phyloP scores from a whole-genome alignment of 2,888 invertebrate genomes.

The Malacosoma neustria region DNA sequence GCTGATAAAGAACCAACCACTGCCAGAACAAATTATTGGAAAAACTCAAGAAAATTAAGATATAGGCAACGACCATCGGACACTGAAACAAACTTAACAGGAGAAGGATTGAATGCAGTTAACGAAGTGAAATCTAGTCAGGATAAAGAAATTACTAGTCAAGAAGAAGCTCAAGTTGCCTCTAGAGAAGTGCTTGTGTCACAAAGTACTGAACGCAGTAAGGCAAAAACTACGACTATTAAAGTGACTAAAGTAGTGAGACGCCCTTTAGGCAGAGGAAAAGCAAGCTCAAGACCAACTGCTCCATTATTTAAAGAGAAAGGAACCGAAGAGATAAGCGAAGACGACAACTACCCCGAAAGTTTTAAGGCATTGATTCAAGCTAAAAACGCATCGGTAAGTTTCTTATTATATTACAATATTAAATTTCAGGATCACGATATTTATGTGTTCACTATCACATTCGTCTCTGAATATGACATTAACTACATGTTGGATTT shows the following conservation, averaged over 20 bases:
- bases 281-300: constrained; percentile 29
- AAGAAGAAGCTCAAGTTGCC: constrained; percentile 33
- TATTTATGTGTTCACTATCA: background rate
- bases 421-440: no score
- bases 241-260: constrained; percentile 44
- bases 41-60: constrained; percentile 47
- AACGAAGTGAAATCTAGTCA: constrained; percentile 59
- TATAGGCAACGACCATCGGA: constrained; percentile 46
- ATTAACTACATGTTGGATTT: background rate
- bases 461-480: no score
- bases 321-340: constrained; percentile 67
- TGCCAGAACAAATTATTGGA: constrained; percentile 38
- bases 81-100: constrained; percentile 56
- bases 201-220: constrained; percentile 37
- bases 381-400: constrained; percentile 72
- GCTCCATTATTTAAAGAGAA: constrained; percentile 25
- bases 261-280: constrained; percentile 39
- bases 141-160: constrained; percentile 49
- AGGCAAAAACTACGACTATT: constrained; percentile 32
- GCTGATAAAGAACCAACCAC: constrained; percentile 46
- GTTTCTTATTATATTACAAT: no score
- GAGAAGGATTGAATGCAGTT: constrained; percentile 37
- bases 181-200: constrained; percentile 28
- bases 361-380: constrained; percentile 78
- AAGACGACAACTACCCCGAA: constrained; percentile 79